Evolutionary conservation across 2,888 invertebrate species (phyloP), one percentile per base, ranked within the genome.

Genomic region (Pycnomerus fuliginosus): DNA sequence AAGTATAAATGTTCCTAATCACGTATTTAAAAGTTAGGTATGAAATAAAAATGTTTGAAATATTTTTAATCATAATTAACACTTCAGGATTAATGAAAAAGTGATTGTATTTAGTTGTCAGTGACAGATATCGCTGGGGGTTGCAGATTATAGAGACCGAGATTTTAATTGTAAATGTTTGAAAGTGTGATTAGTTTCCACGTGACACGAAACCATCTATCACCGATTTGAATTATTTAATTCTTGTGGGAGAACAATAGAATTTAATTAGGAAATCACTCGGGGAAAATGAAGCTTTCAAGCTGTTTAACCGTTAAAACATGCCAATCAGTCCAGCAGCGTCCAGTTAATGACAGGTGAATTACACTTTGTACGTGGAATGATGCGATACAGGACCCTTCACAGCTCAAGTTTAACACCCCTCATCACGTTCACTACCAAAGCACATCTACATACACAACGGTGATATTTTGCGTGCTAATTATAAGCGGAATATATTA

Each of bases 311-410:
- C 31, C 38, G 44, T 35, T 46, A 43, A 47, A 48, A 46, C 45
- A 46, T 41, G 47, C 42, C 49, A 52, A 44, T 52, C 49, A 52
- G 33, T 16, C 23, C 28, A 36, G n/a, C n/a, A n/a, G 41, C 39
- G 42, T 37, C 39, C 44, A 43, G 52, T 48, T 48, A 48, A 50
- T 54, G 54, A 54, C 50, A 52, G 50, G 52, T 54, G 45, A 47
- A 48, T 44, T 40, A 48, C 48, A 44, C 39, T 44, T 44, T 27
- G 34, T 41, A 22, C 40, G 39, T 34, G 24, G 43, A 43, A 22
- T 38, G 44, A 44, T 48, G 35, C 34, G 42, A 47, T 47, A 42
- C 31, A 48, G 48, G 40, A 44, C 35, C 35, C 48, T 48, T 40
- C 40, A 41, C 41, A 44, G 32, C 37, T 44, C 36, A 38, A n/a